Conservation (phyloP, 2,888 invertebrate species). For the Vanessa cardui region DNA sequence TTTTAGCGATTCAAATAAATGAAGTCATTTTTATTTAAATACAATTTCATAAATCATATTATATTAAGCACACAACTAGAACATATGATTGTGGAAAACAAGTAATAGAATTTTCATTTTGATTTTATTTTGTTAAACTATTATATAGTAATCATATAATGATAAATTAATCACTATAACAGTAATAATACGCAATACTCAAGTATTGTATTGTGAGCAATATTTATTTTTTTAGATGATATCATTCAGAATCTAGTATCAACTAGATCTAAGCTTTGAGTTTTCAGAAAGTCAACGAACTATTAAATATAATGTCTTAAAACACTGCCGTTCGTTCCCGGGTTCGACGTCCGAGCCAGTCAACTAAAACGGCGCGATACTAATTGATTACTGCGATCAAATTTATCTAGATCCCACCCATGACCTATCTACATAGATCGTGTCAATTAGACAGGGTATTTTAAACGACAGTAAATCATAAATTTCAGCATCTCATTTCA, state of each 20-base stretch:
- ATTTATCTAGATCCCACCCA: conserved; percentile 63
- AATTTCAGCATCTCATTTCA: conserved; percentile 32
- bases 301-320: conserved; percentile 28
- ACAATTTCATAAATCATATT: too few species aligned
- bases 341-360: conserved; percentile 65
- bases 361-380: conserved; percentile 58
- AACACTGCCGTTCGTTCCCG: conserved; percentile 44
- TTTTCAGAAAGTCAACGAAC: conserved; percentile 27
- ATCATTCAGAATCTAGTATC: background rate
- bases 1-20: too few species aligned
- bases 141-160: too few species aligned
- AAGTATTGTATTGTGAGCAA: too few species aligned
- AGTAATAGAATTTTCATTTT: too few species aligned
- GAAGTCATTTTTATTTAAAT: too few species aligned
- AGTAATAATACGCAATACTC: too few species aligned
- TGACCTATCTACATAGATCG: conserved; percentile 57
- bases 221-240: background rate
- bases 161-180: too few species aligned
- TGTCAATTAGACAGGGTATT: conserved; percentile 48
- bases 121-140: too few species aligned
- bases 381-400: conserved; percentile 67
- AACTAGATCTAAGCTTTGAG: conserved; percentile 1
- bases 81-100: too few species aligned
- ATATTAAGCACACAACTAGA: too few species aligned
- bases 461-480: conserved; percentile 37